Evolutionary conservation across 1,140 invertebrate genomes (phyloP).

Genomic region (Leptinotarsa undecemlineata): DNA sequence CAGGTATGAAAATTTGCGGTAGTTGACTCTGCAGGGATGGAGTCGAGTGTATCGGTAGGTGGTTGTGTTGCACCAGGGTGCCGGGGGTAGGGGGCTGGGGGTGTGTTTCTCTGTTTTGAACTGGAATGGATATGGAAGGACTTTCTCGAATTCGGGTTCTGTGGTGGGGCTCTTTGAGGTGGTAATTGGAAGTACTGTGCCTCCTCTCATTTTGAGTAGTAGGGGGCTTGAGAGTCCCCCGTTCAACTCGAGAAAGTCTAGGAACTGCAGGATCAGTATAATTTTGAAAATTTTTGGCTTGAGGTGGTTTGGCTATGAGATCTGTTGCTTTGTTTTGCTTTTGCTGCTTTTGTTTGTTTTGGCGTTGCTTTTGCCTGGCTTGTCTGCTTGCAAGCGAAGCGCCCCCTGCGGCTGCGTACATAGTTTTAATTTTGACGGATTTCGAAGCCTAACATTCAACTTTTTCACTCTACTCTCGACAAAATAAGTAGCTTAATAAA

Average conservation of each 20-base stretch:
- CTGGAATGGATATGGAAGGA: conserved; percentile 53
- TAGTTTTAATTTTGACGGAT: conserved; percentile 53
- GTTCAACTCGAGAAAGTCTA: conserved; percentile 50
- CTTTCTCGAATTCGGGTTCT: conserved; percentile 50
- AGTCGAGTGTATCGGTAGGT: conserved; percentile 34
- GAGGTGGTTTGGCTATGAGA: conserved; percentile 49
- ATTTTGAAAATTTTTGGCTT: conserved; percentile 62
- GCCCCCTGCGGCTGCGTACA: conserved; percentile 76
- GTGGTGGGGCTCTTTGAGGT: conserved; percentile 49
- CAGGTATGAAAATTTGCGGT: conserved; percentile 52
- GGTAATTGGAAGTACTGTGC: conserved; percentile 52
- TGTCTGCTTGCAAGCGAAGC: conserved; percentile 72
- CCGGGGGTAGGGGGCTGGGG: conserved; percentile 36
- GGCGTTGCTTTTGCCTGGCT: conserved; percentile 60
- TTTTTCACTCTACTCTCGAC: too few relatives aligned
- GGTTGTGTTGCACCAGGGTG: conserved; percentile 27
- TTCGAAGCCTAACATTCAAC: not conserved
- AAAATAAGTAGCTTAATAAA: not conserved
- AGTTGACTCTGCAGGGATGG: conserved; percentile 45
- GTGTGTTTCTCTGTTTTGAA: conserved; percentile 50
- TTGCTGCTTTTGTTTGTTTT: conserved; percentile 55
- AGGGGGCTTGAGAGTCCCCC: conserved; percentile 48
- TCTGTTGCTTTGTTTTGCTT: conserved; percentile 55
- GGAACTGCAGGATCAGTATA: conserved; percentile 50
- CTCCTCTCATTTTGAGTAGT: conserved; percentile 43